phyloP scores from a whole-genome alignment of 2,797 vertebrate genomes.

The Anguilla marmorata region DNA sequence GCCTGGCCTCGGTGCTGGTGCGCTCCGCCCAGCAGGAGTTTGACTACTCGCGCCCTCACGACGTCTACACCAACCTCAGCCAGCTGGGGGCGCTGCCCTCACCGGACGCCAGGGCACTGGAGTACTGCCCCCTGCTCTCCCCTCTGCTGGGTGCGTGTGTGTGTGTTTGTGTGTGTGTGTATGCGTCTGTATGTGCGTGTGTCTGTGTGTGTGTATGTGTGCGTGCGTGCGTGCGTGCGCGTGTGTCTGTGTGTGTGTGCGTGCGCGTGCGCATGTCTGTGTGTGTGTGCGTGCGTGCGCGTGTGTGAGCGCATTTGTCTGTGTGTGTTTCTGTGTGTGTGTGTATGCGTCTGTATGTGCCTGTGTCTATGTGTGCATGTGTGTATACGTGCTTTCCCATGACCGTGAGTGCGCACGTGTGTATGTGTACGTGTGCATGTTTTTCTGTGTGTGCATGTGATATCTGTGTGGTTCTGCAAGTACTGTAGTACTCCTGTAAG shows the following conservation, averaged over 20 bases:
- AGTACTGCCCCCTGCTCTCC: slow-evolving; percentile 82
- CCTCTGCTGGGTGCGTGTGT: slow-evolving; percentile 80
- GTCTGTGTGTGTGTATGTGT: neutral
- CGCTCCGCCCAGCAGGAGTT: slow-evolving; percentile 79
- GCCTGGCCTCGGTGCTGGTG: slow-evolving; percentile 84
- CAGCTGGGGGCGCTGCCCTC: slow-evolving; percentile 70
- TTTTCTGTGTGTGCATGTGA: neutral
- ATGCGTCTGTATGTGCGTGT: neutral
- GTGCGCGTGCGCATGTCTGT: neutral
- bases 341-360: neutral
- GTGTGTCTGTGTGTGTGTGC: neutral
- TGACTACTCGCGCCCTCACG: slow-evolving; percentile 89
- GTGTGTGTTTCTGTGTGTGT: slow-evolving; percentile 65
- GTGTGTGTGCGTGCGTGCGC: neutral
- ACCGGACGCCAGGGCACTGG: slow-evolving; percentile 55
- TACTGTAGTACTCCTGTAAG: neutral
- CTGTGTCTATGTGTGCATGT: slow-evolving; percentile 69
- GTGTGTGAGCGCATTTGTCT: slow-evolving; percentile 47
- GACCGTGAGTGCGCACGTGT: neutral
- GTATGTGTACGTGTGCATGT: neutral
- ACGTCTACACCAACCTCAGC: slow-evolving; percentile 94
- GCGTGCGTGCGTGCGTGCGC: neutral
- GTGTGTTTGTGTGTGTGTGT: neutral
- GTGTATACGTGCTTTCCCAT: neutral
- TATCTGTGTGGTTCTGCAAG: neutral